phyloP scores from a whole-genome alignment of 2,113 vertebrate genomes.

The Arenaria interpres region DNA sequence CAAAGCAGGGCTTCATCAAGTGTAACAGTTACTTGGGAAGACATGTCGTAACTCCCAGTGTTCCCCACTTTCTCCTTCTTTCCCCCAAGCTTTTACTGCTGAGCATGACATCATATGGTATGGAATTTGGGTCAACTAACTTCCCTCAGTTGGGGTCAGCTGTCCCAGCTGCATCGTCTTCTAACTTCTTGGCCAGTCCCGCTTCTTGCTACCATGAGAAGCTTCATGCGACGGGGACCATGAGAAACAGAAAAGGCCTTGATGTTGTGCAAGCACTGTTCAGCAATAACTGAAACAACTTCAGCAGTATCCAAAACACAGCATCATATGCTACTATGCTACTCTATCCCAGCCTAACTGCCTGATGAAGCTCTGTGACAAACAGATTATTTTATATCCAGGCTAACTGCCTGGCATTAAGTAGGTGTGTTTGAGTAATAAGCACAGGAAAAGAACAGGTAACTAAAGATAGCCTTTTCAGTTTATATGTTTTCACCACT shows the following conservation, averaged over 20 bases:
- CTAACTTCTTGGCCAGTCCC: neutral
- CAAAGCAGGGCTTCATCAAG: neutral
- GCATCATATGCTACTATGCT: too few relatives aligned
- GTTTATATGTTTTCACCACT: neutral
- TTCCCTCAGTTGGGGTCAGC: neutral
- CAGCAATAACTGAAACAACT: neutral
- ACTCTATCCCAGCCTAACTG: neutral
- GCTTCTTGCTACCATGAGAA: neutral
- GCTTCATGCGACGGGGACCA: neutral
- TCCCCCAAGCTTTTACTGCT: neutral
- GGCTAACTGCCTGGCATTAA: neutral
- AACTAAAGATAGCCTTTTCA: neutral
- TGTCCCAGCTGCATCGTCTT: neutral
- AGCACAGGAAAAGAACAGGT: neutral
- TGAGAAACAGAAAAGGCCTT: neutral
- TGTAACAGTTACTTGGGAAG: neutral
- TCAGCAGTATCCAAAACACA: neutral
- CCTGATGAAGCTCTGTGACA: neutral
- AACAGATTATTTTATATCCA: neutral
- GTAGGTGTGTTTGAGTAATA: neutral
- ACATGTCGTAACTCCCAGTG: fast-evolving
- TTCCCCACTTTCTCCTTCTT: neutral
- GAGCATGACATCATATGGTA: neutral
- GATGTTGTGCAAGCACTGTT: neutral
- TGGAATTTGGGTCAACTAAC: neutral